Conservation (phyloP, 2,888 invertebrate genomes). For the Sarcophaga carnaria region DNA sequence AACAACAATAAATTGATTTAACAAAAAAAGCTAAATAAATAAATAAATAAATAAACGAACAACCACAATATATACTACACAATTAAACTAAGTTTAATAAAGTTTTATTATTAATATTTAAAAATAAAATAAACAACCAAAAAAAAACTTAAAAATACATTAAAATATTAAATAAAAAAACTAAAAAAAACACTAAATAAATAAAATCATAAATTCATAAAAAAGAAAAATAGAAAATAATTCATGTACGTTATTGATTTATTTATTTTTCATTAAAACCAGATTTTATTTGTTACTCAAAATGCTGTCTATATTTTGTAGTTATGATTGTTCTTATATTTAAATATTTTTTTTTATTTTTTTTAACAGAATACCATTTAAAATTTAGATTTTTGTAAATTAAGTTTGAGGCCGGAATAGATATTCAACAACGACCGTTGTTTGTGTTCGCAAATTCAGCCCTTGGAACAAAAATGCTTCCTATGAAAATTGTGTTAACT, state of each 20-base stretch:
- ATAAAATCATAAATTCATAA: conserved; percentile 9
- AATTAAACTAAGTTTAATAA: conserved; percentile 56
- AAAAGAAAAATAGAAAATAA: not conserved
- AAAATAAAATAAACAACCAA: not conserved
- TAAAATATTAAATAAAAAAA: conserved; percentile 21
- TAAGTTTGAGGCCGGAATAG: too few species aligned
- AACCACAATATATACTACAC: conserved; percentile 48
- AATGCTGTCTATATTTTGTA: too few species aligned
- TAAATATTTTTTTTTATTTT: too few species aligned
- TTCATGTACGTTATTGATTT: not conserved
- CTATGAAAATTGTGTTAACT: too few species aligned
- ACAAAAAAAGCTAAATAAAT: conserved; percentile 31
- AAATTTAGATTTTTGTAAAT: too few species aligned
- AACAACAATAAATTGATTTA: conserved; percentile 20
- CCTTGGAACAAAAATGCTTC: too few species aligned
- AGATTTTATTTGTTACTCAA: not conserved
- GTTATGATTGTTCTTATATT: too few species aligned
- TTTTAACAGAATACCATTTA: too few species aligned
- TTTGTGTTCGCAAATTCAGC: too few species aligned
- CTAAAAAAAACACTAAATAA: conserved; percentile 13
- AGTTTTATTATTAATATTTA: conserved; percentile 48
- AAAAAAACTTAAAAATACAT: not conserved
- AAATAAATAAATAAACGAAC: conserved; percentile 36
- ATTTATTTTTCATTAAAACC: not conserved
- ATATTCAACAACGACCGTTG: too few species aligned